phyloP scores from a whole-genome alignment of 2,113 vertebrate species.

The Odocoileus hemionus region DNA sequence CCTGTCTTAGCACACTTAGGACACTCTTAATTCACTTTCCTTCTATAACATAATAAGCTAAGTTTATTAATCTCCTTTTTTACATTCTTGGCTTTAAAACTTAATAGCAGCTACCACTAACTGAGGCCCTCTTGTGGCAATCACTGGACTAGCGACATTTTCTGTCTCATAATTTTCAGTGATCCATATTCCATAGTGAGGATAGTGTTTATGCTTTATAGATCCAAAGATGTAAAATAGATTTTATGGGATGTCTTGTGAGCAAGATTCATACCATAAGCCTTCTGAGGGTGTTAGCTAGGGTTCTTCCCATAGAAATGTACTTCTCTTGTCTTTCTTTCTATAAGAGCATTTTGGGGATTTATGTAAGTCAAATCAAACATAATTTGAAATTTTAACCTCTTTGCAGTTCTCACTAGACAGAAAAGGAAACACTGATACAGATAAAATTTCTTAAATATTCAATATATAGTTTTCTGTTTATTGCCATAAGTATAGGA shows the following conservation, averaged over 20 bases:
- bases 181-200: neutral
- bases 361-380: conserved; percentile 68
- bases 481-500: neutral
- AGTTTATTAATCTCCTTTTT: neutral
- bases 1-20: neutral
- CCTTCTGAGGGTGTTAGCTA: neutral
- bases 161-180: neutral
- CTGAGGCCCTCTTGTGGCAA: neutral
- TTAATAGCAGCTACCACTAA: neutral
- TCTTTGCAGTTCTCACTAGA: conserved; percentile 69
- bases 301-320: neutral
- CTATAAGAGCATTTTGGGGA: conserved; percentile 44
- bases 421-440: conserved; percentile 72
- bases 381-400: conserved; percentile 67
- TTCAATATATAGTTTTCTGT: conserved; percentile 7
- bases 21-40: neutral
- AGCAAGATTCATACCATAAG: neutral
- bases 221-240: neutral
- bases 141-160: neutral
- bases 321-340: neutral
- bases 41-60: neutral
- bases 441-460: conserved; percentile 52
- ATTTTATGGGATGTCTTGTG: neutral
- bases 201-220: neutral
- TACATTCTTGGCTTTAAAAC: neutral